A percentile compares a stretch with the other conserved stretches of the same genome.
Evolutionary conservation across 2,113 vertebrate species (phyloP).

Genomic region (Vimba vimba): DNA sequence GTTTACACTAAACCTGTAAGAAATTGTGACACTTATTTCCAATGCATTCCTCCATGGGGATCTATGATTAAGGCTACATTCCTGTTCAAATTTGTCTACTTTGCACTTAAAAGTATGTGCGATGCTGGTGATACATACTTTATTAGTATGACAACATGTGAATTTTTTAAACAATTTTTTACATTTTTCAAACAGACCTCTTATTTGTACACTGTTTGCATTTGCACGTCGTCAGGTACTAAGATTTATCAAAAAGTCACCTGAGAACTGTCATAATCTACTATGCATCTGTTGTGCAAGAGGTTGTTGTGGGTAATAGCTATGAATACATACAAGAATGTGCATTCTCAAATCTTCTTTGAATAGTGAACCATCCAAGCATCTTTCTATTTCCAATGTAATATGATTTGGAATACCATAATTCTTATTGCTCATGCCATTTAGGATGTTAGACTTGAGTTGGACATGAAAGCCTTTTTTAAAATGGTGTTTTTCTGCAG

Average conservation of each 20-base stretch:
- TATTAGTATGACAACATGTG: neutral
- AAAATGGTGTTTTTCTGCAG: conserved; percentile 66
- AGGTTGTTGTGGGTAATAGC: neutral
- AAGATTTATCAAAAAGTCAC: neutral
- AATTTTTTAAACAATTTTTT: too few relatives aligned
- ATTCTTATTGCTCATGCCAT: neutral
- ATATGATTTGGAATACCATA: neutral
- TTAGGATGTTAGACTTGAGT: neutral
- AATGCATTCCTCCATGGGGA: neutral
- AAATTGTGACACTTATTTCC: neutral
- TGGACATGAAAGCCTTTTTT: neutral
- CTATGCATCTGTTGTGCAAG: neutral
- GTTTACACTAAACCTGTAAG: neutral
- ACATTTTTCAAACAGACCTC: too few relatives aligned
- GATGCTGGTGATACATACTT: neutral
- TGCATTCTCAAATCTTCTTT: neutral
- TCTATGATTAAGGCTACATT: neutral
- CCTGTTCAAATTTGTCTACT: neutral
- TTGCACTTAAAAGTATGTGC: neutral
- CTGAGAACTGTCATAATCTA: neutral
- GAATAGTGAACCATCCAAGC: neutral
- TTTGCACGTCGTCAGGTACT: too few relatives aligned
- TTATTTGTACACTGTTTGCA: too few relatives aligned
- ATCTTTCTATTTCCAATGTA: neutral
- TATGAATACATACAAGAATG: neutral